Base-by-base conservation (phyloP, 2,888 invertebrate genomes). In the Synergus japonicus region DNA sequence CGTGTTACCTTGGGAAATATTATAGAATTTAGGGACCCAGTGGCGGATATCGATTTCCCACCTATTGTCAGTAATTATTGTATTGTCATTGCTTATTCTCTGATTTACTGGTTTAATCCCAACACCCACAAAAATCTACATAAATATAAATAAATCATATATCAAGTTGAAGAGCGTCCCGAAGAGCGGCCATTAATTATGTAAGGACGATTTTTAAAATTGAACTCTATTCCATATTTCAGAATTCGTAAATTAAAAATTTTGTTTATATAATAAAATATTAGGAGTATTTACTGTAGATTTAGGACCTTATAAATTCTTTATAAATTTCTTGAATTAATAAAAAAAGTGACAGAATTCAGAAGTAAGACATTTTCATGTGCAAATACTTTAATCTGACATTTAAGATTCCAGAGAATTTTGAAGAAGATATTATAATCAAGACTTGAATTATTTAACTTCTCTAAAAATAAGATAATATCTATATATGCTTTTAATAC, bases 1-100 rank as follows among this genome's bases (percentile, higher is more conserved):
- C 73, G 73, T 73, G 54, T 73, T 54, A 73, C 73, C 73, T 37
- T 22, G 29, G 49, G 37, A 69, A 69, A 69, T 73, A 73, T 73
- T 73, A 29, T 29, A 12, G 29, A 49, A 9, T 73, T 54, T 12
- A 12, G 37, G 73, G 1, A 73, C 37, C 37, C 13, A 37, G 54
- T 37, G 73, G 73, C 49, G 54, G 54, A 49, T 54, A 54, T 73
- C 49, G 73, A 73, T 54, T 73, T 73, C 37, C 73, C 54, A 73
- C 37, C 41, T n/a, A 73, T 73, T 73, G 73, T 73, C 54, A n/a
- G 15, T 73, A 73, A 73, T 73, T 73, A n/a, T 73, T 73, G 9
- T 49, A 73, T 54, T 73, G 54, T 73, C 41, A 54, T 10, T 73
- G 15, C 15, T 37, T 29, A 29, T n/a, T 54, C n/a, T 29, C 37